Evolutionary conservation across 2,888 invertebrate species (phyloP), one percentile per base, ranked within the genome.

Genomic region (Hirtodrosophila duncani): DNA sequence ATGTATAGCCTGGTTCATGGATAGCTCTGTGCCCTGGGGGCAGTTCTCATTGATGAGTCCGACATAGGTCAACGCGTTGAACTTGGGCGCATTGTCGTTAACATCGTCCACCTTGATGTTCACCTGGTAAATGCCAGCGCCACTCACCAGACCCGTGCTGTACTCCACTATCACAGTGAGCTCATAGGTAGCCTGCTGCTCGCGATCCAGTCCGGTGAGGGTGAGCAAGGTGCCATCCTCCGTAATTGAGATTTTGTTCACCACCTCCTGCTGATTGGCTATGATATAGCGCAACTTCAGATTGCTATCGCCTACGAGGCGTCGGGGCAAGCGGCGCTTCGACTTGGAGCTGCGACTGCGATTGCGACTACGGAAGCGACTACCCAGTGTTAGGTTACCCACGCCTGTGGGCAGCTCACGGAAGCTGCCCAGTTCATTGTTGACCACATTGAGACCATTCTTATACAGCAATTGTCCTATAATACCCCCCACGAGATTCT

Each of bases 31-130:
- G 4, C 92, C 92, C 24, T 88, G 87, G 6, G 88, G 88, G 18
- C 93, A 91, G 84, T 97, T 95, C 87, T 97, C 97, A 29, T 88
- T 87, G 9, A 97, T 92, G 53, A 89, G 89, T 1, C 95, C 94
- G 71, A 94, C 92, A 82, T 95, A 97, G 1, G 88, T 84, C 1
- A 89, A 82, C 7, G 90, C 87, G 62, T 92, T 91, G 83, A 97
- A 97, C 48, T 90, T 85, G 0, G 97, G 97, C 2, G 94, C 90
- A 78, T 95, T 95, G 79, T 96, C 96, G 79, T 96, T 96, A 56
- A 94, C 94, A 81, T 96, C 96, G 53, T 94, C 93, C 0, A 96
- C 94, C 43, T 91, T 88, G 18, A 96, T 89, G 7, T 91, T 92
- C 1, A 94, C 92, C 89, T 94, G 94, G 81, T 93, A 94, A 46